phyloP scores from a whole-genome alignment of 2,797 vertebrate species.

The Luscinia luscinia region DNA sequence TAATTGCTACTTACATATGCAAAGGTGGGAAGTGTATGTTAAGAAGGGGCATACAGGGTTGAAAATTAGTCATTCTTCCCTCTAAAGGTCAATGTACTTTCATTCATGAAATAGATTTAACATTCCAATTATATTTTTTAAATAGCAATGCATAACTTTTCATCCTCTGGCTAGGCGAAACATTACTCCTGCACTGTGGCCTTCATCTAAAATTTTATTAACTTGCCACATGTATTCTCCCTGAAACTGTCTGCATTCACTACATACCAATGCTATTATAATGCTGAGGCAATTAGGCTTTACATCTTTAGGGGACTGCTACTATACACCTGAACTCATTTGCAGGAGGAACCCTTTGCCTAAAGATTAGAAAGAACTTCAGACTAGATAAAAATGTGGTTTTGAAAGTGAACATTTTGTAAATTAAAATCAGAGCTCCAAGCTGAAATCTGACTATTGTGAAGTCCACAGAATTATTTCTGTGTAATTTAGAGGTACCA shows the following conservation, averaged over 20 bases:
- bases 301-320: constrained; percentile 17
- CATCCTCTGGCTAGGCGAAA: constrained; percentile 32
- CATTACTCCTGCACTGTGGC: constrained; percentile 35
- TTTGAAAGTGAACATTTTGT: background rate
- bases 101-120: constrained; percentile 60
- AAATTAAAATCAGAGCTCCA: background rate
- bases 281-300: constrained; percentile 16
- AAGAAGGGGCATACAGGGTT: constrained; percentile 30
- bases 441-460: background rate
- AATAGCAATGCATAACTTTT: constrained; percentile 59
- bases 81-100: constrained; percentile 41
- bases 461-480: background rate
- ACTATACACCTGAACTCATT: background rate
- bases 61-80: constrained; percentile 31
- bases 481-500: background rate
- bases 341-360: background rate
- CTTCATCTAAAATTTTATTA: constrained; percentile 60
- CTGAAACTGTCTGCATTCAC: constrained; percentile 20
- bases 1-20: constrained; percentile 46
- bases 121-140: constrained; percentile 52
- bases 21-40: constrained; percentile 32
- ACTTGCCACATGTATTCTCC: constrained; percentile 33
- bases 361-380: constrained; percentile 7
- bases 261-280: background rate
- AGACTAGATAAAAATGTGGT: background rate